A percentile compares a stretch with the other conserved stretches of the same genome.
Conservation (phyloP, 2,888 invertebrate species). For the Heterodera filipjevi region DNA sequence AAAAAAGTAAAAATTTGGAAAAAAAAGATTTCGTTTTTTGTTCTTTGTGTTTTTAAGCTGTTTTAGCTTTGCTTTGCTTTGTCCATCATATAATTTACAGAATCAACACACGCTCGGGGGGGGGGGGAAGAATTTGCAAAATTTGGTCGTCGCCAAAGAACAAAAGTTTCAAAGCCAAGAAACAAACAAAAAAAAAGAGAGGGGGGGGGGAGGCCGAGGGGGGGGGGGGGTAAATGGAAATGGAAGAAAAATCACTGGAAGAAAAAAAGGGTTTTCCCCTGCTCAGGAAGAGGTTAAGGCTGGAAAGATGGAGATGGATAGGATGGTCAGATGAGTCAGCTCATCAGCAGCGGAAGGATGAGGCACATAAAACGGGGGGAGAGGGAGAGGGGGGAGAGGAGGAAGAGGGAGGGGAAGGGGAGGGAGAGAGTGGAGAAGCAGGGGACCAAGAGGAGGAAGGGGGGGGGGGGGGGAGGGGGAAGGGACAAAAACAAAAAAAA, state of each 20-base stretch:
- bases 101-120: too few relatives aligned
- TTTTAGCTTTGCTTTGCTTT: too few relatives aligned
- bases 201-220: background rate
- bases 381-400: background rate
- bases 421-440: too few relatives aligned
- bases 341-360: conserved; percentile 12
- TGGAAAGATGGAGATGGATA: background rate
- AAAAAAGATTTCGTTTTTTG: too few relatives aligned
- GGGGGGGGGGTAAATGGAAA: background rate
- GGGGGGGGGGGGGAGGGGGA: background rate
- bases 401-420: background rate
- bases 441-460: background rate
- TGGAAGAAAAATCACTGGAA: background rate
- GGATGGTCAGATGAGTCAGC: conserved; percentile 7
- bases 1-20: too few relatives aligned
- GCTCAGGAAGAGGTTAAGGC: background rate
- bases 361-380: background rate
- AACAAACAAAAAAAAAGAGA: background rate
- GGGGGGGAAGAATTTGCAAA: too few relatives aligned
- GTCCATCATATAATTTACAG: too few relatives aligned
- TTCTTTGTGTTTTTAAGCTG: too few relatives aligned
- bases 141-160: too few relatives aligned
- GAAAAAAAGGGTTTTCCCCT: background rate
- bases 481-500: background rate
- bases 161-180: too few relatives aligned